Base-by-base conservation (phyloP, 1,140 invertebrate genomes). In the Ceratosolen solmsi region DNA sequence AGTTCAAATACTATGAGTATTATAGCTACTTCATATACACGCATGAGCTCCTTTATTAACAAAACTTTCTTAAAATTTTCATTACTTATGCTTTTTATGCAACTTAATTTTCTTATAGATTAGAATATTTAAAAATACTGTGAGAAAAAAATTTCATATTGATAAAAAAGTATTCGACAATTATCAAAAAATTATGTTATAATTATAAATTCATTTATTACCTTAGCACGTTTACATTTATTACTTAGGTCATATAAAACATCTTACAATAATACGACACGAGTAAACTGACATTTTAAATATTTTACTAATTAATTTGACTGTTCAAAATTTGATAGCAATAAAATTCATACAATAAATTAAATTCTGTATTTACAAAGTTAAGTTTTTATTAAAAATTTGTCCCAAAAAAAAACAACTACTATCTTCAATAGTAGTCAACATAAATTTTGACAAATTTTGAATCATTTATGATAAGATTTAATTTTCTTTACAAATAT, bases 121-220 rank as follows among this genome's bases (percentile, higher is more conserved):
- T 63, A 60, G 36, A 76, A 76, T n/a, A 38, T 49, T 77, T 51
- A 65, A 25, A 46, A 65, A 68, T 36, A n/a, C n/a, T n/a, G n/a
- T 49, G 25, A 15, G 17, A 15, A 54, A 20, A 54, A 5, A 54
- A 54, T 20, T 54, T 20, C 51, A 54, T 22, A 54, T 54, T 54
- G 20, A 54, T 54, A 15, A 20, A 11, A 27, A 11, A 77, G 11
- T 65, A n/a, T 49, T 20, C 3, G 11, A 46, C 5, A 30, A 0
- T 41, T 27, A 63, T 25, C 27, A 17, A 46, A n/a, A n/a, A n/a
- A 46, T 33, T 11, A 41, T 76, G 2, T 60, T 15, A 36, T 33
- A 33, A 30, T 72, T 1, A 51, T 51, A 22, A 7, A 27, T 38
- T 25, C 27, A 2, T 25, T 58, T 25, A 25, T 58, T 25, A 72